phyloP scores from a whole-genome alignment of 2,888 invertebrate species.

The Erebia epiphron region DNA sequence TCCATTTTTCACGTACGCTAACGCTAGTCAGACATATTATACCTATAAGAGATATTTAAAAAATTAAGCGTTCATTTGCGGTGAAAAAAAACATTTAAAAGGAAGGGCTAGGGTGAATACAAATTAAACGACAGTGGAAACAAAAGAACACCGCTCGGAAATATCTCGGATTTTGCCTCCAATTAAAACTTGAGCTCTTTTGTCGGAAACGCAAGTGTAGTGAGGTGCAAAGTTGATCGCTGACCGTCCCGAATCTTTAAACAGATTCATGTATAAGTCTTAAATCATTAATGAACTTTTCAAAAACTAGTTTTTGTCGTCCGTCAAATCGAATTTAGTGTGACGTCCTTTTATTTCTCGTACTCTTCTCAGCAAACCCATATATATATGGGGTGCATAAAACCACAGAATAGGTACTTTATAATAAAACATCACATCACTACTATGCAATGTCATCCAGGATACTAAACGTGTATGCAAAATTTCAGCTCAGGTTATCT shows the following conservation, averaged over 20 bases:
- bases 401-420: too few species aligned
- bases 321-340: too few species aligned
- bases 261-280: slow-evolving; percentile 9
- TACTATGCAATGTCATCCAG: too few species aligned
- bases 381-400: too few species aligned
- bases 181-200: slow-evolving; percentile 42
- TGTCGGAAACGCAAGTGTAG: slow-evolving; percentile 39
- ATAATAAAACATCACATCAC: too few species aligned
- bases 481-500: too few species aligned
- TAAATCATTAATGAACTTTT: too few species aligned
- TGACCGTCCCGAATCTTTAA: slow-evolving; percentile 30
- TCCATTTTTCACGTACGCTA: neutral
- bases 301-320: too few species aligned
- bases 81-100: slow-evolving; percentile 19
- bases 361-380: too few species aligned
- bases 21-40: neutral
- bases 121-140: slow-evolving; percentile 39
- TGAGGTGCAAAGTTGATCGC: slow-evolving; percentile 39
- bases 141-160: slow-evolving; percentile 39
- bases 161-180: slow-evolving; percentile 39
- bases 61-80: slow-evolving; percentile 14
- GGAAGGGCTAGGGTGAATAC: slow-evolving; percentile 25
- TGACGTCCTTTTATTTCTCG: too few species aligned
- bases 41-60: slow-evolving; percentile 9
- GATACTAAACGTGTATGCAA: too few species aligned